A percentile compares a stretch with the other conserved stretches of the same genome.
Evolutionary conservation across 2,797 vertebrate species (phyloP).

Genomic region (Microchirus variegatus): DNA sequence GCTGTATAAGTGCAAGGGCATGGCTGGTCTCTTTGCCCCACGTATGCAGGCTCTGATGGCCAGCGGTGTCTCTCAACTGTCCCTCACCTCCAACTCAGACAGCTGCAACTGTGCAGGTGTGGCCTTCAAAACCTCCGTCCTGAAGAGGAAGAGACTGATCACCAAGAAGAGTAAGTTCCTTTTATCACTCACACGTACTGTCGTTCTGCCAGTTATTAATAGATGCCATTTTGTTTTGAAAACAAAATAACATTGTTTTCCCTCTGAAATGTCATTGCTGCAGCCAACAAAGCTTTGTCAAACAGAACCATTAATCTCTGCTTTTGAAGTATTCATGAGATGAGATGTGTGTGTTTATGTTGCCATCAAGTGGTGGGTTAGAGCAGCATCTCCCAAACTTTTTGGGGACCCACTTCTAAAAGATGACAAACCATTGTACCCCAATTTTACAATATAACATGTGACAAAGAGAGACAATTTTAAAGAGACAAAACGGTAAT

Average conservation of each 20-base stretch:
- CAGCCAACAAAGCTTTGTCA: slow-evolving; percentile 45
- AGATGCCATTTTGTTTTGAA: slow-evolving; percentile 44
- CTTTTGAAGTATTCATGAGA: slow-evolving; percentile 47
- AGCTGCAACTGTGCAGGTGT: slow-evolving; percentile 84
- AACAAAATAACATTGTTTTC: slow-evolving; percentile 35
- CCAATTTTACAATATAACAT: too few species aligned
- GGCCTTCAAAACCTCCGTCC: slow-evolving; percentile 74
- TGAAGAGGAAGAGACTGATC: slow-evolving; percentile 84
- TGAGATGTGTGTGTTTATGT: slow-evolving; percentile 46
- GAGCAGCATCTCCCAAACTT: not conserved
- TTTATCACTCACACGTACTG: slow-evolving; percentile 24
- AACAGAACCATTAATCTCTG: slow-evolving; percentile 54
- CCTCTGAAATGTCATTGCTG: slow-evolving; percentile 57
- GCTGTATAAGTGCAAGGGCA: slow-evolving; percentile 93
- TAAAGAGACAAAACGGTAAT: too few species aligned
- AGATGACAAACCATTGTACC: too few species aligned
- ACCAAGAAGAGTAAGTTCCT: slow-evolving; percentile 88
- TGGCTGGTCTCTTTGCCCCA: slow-evolving; percentile 76
- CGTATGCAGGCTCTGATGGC: slow-evolving; percentile 80
- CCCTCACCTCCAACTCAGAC: slow-evolving; percentile 56
- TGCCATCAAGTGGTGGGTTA: slow-evolving; percentile 73
- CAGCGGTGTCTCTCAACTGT: slow-evolving; percentile 80
- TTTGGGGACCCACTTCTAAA: too few species aligned
- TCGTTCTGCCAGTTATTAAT: slow-evolving; percentile 41
- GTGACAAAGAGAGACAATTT: too few species aligned